Evolutionary conservation across 2,113 vertebrate genomes (phyloP).

Genomic region (Crocuta crocuta): DNA sequence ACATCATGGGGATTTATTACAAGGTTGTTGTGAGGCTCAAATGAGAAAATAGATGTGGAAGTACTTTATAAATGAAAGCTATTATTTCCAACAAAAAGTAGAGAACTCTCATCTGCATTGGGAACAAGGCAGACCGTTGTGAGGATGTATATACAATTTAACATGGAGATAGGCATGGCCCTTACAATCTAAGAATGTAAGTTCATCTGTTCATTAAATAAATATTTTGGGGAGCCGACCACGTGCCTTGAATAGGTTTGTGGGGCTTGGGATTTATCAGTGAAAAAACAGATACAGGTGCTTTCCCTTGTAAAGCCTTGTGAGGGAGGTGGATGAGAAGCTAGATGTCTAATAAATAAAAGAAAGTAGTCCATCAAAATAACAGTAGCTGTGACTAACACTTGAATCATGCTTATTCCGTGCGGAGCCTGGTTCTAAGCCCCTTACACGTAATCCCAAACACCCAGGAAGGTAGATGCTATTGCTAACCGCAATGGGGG

Average conservation of each 20-base stretch:
- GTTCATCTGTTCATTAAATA: not conserved
- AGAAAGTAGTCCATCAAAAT: not conserved
- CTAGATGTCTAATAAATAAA: not conserved
- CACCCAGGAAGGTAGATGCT: not conserved
- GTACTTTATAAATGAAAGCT: constrained; percentile 13
- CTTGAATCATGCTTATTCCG: accelerated
- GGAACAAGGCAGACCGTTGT: not conserved
- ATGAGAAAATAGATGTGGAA: constrained; percentile 37
- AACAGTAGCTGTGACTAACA: not conserved
- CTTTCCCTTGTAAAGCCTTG: not conserved
- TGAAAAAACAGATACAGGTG: not conserved
- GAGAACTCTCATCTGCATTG: not conserved
- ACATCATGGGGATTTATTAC: not conserved
- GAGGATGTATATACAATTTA: not conserved
- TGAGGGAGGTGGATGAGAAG: not conserved
- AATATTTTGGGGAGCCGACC: accelerated
- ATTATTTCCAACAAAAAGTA: constrained; percentile 14
- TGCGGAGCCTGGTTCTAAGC: not conserved
- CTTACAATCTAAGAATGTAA: not conserved
- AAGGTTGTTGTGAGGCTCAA: not conserved
- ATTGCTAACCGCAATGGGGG: not conserved
- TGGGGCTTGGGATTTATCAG: not conserved
- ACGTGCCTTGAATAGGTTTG: not conserved
- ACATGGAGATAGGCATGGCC: not conserved
- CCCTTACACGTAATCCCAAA: not conserved